These are phyloP conservation scores for Drosophila macrospina DNA, from an alignment of 2,888 invertebrate species.

Conservation along the genomic window DNA sequence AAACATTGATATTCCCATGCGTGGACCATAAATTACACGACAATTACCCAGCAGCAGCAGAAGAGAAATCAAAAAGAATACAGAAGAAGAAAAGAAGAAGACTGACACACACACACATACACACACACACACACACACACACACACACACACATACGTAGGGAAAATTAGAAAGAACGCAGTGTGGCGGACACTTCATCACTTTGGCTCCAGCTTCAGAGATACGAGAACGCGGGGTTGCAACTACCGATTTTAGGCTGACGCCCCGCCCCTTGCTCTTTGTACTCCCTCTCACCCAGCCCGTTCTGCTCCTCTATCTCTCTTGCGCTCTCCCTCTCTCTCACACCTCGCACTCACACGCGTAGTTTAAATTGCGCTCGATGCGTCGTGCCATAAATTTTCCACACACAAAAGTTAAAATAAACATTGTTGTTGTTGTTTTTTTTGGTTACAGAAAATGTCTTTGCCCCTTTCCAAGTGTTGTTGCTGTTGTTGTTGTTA, in stretches of 20 bases:
- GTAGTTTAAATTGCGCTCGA: slow-evolving; percentile 76
- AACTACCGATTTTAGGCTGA: slow-evolving; percentile 30
- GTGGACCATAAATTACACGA: slow-evolving; percentile 76
- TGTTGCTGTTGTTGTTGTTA: slow-evolving; percentile 1
- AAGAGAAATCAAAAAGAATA: slow-evolving; percentile 32
- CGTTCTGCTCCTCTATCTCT: background rate
- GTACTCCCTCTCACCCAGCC: background rate
- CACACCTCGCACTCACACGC: slow-evolving; percentile 69
- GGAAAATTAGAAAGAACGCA: slow-evolving; percentile 62
- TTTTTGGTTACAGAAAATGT: slow-evolving; percentile 45
- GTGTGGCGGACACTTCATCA: slow-evolving; percentile 70
- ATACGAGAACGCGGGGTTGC: slow-evolving; percentile 37
- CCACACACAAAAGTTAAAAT: slow-evolving; percentile 44
- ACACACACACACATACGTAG: slow-evolving; percentile 22
- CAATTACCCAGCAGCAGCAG: slow-evolving; percentile 68
- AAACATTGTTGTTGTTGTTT: slow-evolving; percentile 57
- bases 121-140: slow-evolving; percentile 26
- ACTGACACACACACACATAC: slow-evolving; percentile 25
- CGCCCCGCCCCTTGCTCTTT: background rate
- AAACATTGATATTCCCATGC: slow-evolving; percentile 79
- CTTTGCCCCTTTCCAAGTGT: slow-evolving; percentile 29
- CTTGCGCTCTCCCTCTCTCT: slow-evolving; percentile 1
- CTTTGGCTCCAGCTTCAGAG: slow-evolving; percentile 29
- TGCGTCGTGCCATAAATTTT: slow-evolving; percentile 73
- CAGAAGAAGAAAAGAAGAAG: slow-evolving; percentile 1